phyloP scores from a whole-genome alignment of 2,797 vertebrate genomes.

The Hoplostethus atlanticus region DNA sequence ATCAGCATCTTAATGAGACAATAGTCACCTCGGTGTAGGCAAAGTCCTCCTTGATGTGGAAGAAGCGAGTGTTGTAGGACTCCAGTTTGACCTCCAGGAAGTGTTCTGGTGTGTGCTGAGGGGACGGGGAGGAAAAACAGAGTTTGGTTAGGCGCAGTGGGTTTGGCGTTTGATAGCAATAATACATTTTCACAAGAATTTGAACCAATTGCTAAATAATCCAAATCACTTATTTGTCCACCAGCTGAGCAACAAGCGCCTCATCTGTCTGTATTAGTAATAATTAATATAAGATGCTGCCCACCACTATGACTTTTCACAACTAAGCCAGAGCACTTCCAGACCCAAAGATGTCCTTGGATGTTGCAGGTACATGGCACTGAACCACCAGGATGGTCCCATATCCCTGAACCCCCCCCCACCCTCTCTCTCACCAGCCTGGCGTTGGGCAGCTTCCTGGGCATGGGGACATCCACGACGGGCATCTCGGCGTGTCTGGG shows the following conservation, averaged over 20 bases:
- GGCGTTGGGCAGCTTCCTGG: conserved; percentile 84
- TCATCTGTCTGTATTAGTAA: too few relatives aligned
- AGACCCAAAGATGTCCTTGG: too few relatives aligned
- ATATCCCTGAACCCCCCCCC: too few relatives aligned
- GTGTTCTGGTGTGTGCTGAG: conserved; percentile 86
- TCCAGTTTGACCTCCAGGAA: conserved; percentile 93
- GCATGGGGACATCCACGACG: conserved; percentile 92
- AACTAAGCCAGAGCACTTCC: too few relatives aligned
- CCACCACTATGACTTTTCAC: too few relatives aligned
- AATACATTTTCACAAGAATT: not conserved
- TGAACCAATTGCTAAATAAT: not conserved
- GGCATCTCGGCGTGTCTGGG: conserved; percentile 89
- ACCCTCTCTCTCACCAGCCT: conserved; percentile 82
- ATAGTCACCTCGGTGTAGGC: conserved; percentile 89
- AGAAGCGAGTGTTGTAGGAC: conserved; percentile 91
- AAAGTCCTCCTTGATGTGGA: conserved; percentile 92
- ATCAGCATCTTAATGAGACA: not conserved
- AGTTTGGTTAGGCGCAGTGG: not conserved
- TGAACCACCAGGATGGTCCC: too few relatives aligned
- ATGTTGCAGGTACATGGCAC: too few relatives aligned
- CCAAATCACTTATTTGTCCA: too few relatives aligned
- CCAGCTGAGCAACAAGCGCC: too few relatives aligned
- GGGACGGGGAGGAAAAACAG: not conserved
- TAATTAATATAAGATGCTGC: not conserved
- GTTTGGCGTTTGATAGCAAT: not conserved